phyloP scores from a whole-genome alignment of 1,140 invertebrate species.

The Whitmania pigra region DNA sequence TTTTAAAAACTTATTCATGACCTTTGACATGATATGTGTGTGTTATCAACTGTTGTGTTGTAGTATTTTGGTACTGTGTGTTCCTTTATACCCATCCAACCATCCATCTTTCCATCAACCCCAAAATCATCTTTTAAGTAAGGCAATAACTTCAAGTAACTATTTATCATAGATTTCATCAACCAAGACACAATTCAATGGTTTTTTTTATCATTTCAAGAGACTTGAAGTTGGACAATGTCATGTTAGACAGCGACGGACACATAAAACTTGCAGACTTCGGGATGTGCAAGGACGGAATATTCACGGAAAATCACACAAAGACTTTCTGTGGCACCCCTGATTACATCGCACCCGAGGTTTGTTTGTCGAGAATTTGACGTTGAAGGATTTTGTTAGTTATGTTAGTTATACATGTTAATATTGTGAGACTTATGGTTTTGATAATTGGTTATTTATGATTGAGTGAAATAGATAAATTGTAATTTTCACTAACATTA shows the following conservation, averaged over 20 bases:
- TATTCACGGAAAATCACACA: conserved; percentile 77
- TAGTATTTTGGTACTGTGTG: no score
- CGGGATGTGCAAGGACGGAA: conserved; percentile 98
- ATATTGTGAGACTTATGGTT: neutral
- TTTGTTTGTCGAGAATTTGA: conserved; percentile 19
- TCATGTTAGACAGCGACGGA: conserved; percentile 88
- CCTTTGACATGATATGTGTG: neutral
- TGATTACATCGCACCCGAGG: conserved; percentile 86
- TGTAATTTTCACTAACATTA: no score
- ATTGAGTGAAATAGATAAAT: neutral
- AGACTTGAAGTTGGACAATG: conserved; percentile 95
- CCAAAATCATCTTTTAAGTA: neutral
- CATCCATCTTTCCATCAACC: neutral
- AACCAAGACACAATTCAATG: neutral
- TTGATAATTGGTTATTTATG: neutral
- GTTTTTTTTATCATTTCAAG: conserved; percentile 39
- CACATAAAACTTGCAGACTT: conserved; percentile 99
- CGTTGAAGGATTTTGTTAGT: no score
- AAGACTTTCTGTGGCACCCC: conserved; percentile 99
- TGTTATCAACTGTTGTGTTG: no score
- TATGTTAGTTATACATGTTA: neutral
- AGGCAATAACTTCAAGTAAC: neutral
- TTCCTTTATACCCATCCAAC: neutral
- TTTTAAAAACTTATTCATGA: neutral
- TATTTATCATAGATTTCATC: no score